Percentiles rank a stretch among this genome's conserved stretches.
These are phyloP conservation scores for Chiloscyllium plagiosum DNA, from an alignment of 2,113 vertebrate species.

Conservation along the genomic window DNA sequence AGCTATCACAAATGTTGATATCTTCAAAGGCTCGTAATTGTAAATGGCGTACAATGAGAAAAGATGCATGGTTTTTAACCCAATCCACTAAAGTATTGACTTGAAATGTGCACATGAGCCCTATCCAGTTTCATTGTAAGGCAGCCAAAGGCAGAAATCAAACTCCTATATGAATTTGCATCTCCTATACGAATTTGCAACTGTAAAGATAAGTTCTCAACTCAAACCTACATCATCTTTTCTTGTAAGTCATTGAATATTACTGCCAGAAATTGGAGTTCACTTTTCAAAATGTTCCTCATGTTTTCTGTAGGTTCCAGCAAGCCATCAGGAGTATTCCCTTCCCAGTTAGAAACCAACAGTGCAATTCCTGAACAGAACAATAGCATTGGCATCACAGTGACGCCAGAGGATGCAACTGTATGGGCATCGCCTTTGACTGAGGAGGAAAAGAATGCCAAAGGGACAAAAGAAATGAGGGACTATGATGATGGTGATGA, in stretches of 20 bases:
- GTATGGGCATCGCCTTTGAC: background rate
- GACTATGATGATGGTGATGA: background rate
- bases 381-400: background rate
- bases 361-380: background rate
- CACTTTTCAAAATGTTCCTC: background rate
- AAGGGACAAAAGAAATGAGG: background rate
- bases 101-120: background rate
- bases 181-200: background rate
- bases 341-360: background rate
- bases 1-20: background rate
- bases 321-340: background rate
- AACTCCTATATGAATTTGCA: background rate
- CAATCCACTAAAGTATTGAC: background rate
- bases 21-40: background rate
- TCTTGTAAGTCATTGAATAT: background rate
- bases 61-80: background rate
- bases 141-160: background rate
- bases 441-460: background rate
- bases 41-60: background rate
- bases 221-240: background rate
- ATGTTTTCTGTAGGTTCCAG: conserved; percentile 20
- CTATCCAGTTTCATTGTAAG: background rate
- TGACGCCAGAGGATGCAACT: background rate
- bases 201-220: background rate
- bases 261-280: background rate